Evolutionary conservation across 2,888 invertebrate species (phyloP).

Genomic region (Ectemnius cavifrons): DNA sequence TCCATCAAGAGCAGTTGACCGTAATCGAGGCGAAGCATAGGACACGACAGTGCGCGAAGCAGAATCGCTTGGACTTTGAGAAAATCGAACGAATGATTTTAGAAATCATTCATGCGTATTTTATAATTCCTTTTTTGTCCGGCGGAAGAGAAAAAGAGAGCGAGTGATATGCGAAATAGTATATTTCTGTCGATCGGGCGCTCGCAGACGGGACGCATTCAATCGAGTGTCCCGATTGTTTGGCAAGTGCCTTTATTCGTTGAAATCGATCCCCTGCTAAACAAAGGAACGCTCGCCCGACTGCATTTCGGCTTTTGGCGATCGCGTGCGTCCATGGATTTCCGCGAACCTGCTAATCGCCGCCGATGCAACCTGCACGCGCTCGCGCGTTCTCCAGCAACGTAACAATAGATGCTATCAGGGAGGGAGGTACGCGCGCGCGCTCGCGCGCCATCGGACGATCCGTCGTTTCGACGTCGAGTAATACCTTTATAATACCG

Average conservation of each 20-base stretch:
- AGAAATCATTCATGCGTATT: background rate
- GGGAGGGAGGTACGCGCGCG: no score
- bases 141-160: background rate
- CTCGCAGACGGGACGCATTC: background rate
- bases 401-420: constrained; percentile 53
- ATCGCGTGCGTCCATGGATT: constrained; percentile 15
- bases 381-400: constrained; percentile 13
- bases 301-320: constrained; percentile 23
- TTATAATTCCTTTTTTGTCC: constrained; percentile 15
- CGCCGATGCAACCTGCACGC: constrained; percentile 19
- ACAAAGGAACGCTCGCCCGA: constrained; percentile 16
- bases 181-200: background rate
- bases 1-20: background rate
- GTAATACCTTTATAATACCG: constrained; percentile 64
- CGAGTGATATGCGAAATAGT: background rate
- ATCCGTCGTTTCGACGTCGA: constrained; percentile 44
- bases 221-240: constrained; percentile 25
- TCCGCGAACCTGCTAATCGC: constrained; percentile 34
- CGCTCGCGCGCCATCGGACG: constrained; percentile 33
- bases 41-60: no score
- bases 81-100: background rate
- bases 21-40: background rate
- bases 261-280: constrained; percentile 19
- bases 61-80: background rate
- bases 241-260: constrained; percentile 13